Base-by-base conservation (phyloP, 2,797 vertebrate species). In the Pseudomugil tenellus region DNA sequence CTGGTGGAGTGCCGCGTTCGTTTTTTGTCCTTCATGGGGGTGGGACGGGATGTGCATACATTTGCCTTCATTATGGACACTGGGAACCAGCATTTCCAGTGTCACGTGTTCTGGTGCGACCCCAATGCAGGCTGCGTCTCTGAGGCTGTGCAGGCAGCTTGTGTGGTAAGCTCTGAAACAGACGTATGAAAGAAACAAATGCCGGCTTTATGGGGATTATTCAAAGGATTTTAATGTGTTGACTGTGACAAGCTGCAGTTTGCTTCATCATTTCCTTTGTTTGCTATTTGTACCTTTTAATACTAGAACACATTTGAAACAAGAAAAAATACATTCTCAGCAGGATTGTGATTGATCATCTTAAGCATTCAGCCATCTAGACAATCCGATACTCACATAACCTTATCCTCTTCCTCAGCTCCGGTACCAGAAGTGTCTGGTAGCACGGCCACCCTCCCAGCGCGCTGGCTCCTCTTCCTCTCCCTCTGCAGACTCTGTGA, bases 31-130 rank as follows among this genome's bases (percentile, higher is more conserved):
- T 99, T 99, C 90, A 98, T 99, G 96, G 98, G 98, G 0, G 96
- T 99, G 0, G 98, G 98, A 3, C 97, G 95, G 70, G 96, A 99
- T 8, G 26, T 96, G 64, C 98, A 98, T 78, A 95, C 96, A 0
- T 99, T 99, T 1, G 98, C 96, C 90, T 99, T 99, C 94, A 96
- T 99, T 81, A 99, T 99, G 98, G 98, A 99, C 74, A 95, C 96
- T 0, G 98, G 98, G 61, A 98, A 91, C 94, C 98, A 99, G 89
- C 96, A 95, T 81, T 99, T 98, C 53, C 96, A 97, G 87, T 98
- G 96, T 74, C 98, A 99, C 0, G 93, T 95, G 2, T 99, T 99
- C 86, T 99, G 97, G 97, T 99, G 98, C 5, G 97, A 99, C 25
- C 98, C 98, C 5, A 96, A 98, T 0, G 98, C 98, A 0, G 98